Percentiles rank a stretch among this genome's conserved stretches.
Evolutionary conservation across 2,797 vertebrate genomes (phyloP).

Genomic region (Gallinago solitaria): DNA sequence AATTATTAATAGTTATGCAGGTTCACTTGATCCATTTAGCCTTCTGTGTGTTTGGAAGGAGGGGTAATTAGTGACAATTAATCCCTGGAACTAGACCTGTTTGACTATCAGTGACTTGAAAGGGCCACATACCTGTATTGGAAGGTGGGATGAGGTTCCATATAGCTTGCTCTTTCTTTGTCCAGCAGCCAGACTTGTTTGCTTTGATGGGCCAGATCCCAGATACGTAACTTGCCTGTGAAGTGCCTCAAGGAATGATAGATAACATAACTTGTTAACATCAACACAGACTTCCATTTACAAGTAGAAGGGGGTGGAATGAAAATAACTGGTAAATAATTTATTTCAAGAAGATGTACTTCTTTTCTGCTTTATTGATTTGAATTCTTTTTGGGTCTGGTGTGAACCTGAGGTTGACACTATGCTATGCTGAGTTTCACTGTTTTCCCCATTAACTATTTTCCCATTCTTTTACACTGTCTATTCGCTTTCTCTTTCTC

Average conservation of each 20-base stretch:
- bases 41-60: neutral
- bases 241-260: neutral
- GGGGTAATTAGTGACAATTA: neutral
- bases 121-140: neutral
- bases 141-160: neutral
- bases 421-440: neutral
- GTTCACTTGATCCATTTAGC: neutral
- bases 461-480: neutral
- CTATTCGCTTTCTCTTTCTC: neutral
- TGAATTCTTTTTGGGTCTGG: neutral
- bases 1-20: neutral
- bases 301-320: neutral
- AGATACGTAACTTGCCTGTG: neutral
- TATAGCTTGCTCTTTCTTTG: neutral
- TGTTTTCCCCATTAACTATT: neutral
- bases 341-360: neutral
- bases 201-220: neutral
- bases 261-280: neutral
- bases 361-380: neutral
- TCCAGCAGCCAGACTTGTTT: neutral
- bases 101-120: neutral
- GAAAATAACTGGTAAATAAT: neutral
- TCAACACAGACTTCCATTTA: neutral
- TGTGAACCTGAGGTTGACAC: neutral
- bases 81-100: neutral